These are phyloP conservation scores for Heliopora coerulea DNA, from an alignment of 92 coral and sea anemone species.

Conservation along the genomic window DNA sequence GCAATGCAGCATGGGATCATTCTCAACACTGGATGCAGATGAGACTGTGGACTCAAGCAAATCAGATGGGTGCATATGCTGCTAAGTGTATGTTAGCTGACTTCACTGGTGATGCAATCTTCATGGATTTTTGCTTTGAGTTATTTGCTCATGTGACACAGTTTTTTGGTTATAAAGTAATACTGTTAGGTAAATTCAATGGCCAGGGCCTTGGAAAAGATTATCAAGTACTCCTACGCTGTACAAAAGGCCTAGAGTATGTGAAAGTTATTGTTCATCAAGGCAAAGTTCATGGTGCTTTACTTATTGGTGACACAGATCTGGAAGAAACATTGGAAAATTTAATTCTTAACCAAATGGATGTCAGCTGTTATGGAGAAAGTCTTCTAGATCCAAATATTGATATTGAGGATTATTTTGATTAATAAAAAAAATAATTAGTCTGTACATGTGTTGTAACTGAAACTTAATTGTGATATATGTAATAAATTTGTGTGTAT, in stretches of 20 bases:
- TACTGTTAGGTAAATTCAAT: constrained; percentile 78
- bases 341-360: constrained; percentile 86
- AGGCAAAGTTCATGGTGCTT: constrained; percentile 85
- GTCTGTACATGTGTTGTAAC: too few relatives aligned
- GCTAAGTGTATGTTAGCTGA: constrained; percentile 81
- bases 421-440: constrained; percentile 46
- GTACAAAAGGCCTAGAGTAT: constrained; percentile 78
- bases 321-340: constrained; percentile 97
- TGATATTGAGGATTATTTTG: constrained; percentile 96
- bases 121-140: constrained; percentile 88
- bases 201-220: constrained; percentile 77
- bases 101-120: constrained; percentile 50
- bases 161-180: constrained; percentile 91
- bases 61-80: constrained; percentile 93
- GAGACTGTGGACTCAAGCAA: constrained; percentile 97
- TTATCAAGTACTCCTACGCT: constrained; percentile 72
- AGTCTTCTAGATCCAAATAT: constrained; percentile 75
- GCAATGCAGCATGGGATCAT: constrained; percentile 84
- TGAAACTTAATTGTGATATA: too few relatives aligned
- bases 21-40: constrained; percentile 91
- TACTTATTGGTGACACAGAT: constrained; percentile 92
- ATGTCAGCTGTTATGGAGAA: constrained; percentile 75
- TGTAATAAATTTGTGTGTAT: too few relatives aligned
- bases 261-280: constrained; percentile 78
- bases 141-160: constrained; percentile 84